These are phyloP conservation scores for Lepidocyrtoides sp. DNA, from an alignment of 2,888 invertebrate genomes.

Conservation along the genomic window DNA sequence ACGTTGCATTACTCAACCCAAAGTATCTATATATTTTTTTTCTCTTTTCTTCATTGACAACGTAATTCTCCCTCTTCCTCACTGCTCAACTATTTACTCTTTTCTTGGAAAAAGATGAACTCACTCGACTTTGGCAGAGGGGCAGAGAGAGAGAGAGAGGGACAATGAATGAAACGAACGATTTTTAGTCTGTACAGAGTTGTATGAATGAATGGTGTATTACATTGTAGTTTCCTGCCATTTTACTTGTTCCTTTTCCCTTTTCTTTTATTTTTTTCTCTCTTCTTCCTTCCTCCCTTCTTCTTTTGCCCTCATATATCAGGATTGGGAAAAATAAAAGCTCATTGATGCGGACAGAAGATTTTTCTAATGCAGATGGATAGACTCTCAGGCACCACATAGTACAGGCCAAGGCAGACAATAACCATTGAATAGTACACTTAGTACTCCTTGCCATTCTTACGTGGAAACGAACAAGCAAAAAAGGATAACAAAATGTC, in stretches of 20 bases:
- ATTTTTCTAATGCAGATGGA: conserved; percentile 83
- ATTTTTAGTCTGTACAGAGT: not conserved
- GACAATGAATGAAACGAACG: too few species aligned
- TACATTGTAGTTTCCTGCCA: conserved; percentile 28
- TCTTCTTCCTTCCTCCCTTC: conserved; percentile 8
- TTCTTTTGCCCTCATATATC: conserved; percentile 76
- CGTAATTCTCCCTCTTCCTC: not conserved
- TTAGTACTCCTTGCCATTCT: not conserved
- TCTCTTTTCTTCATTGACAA: conserved; percentile 33
- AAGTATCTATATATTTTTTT: not conserved
- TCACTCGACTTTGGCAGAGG: too few species aligned
- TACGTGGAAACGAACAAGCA: not conserved
- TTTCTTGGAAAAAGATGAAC: conserved; percentile 29
- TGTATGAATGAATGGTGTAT: conserved; percentile 20
- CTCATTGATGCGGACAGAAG: conserved; percentile 82
- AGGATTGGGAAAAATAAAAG: conserved; percentile 83
- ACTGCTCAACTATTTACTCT: conserved; percentile 15
- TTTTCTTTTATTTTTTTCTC: not conserved
- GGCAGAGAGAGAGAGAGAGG: not conserved
- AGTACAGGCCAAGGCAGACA: too few species aligned
- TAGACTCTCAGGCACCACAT: conserved; percentile 60
- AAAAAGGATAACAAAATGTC: conserved; percentile 20
- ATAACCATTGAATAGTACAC: too few species aligned
- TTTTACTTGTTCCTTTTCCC: not conserved
- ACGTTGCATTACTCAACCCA: too few species aligned